These are phyloP conservation scores for Elysia chlorotica DNA, from an alignment of 1,140 invertebrate genomes.

Conservation along the genomic window DNA sequence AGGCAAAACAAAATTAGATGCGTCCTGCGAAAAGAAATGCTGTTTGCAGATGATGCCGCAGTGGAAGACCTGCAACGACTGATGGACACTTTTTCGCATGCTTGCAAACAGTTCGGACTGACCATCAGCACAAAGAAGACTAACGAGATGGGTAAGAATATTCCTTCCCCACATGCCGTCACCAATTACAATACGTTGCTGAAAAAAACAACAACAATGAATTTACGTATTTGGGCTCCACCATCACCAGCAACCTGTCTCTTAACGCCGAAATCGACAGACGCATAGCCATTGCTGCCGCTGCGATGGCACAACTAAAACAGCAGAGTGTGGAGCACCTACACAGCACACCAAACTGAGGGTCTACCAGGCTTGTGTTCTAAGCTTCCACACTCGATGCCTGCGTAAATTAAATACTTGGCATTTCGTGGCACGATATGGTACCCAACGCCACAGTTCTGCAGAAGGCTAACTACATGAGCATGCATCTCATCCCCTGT, in stretches of 20 bases:
- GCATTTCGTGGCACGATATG: no score
- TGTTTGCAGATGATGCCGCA: conserved; percentile 33
- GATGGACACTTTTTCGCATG: conserved; percentile 24
- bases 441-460: no score
- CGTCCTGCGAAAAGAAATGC: conserved; percentile 25
- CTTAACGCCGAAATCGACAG: conserved; percentile 27
- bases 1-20: conserved; percentile 13
- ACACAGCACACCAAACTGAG: not conserved
- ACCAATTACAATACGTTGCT: conserved; percentile 24
- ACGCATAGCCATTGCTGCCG: conserved; percentile 24
- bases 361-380: not conserved
- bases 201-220: conserved; percentile 28
- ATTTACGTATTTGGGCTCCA: conserved; percentile 29
- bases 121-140: conserved; percentile 32
- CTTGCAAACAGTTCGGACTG: conserved; percentile 28
- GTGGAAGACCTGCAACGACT: conserved; percentile 25
- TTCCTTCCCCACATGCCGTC: conserved; percentile 18
- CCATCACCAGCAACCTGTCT: conserved; percentile 20
- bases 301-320: conserved; percentile 19
- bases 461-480: no score
- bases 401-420: no score
- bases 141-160: conserved; percentile 26
- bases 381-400: no score
- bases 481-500: no score
- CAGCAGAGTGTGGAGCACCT: not conserved